Evolutionary conservation across 2,113 vertebrate species (phyloP).

Genomic region (Uropsilus gracilis): DNA sequence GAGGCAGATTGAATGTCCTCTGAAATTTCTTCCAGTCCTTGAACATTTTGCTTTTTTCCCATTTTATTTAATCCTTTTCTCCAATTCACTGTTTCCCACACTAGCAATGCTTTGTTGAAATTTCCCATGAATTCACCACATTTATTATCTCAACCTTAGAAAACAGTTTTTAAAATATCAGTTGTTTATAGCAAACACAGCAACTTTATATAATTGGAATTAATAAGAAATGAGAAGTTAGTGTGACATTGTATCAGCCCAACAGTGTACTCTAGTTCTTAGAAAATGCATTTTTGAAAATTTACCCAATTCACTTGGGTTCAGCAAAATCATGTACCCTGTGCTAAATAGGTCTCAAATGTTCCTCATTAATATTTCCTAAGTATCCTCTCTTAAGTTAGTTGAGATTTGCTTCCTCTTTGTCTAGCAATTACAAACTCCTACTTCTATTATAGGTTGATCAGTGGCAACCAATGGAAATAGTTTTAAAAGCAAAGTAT

Average conservation of each 20-base stretch:
- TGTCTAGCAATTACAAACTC: background rate
- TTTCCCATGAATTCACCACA: background rate
- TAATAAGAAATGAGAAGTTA: background rate
- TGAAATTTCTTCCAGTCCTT: background rate
- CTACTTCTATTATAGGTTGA: constrained; percentile 11
- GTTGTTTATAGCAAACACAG: background rate
- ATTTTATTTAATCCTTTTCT: background rate
- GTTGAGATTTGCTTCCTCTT: constrained; percentile 10
- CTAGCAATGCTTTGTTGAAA: background rate
- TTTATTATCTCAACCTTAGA: background rate
- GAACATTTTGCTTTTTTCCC: background rate
- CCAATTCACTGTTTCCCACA: background rate
- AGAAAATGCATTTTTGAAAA: constrained; percentile 34
- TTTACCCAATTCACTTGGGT: background rate
- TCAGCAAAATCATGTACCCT: background rate
- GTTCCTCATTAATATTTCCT: constrained; percentile 45
- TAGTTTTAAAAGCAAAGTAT: constrained; percentile 38
- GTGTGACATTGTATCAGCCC: background rate
- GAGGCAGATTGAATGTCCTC: background rate
- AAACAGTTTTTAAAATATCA: background rate
- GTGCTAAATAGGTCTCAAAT: background rate
- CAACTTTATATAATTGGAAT: background rate
- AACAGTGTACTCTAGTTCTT: background rate
- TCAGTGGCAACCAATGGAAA: constrained; percentile 29
- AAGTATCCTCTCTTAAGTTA: constrained; percentile 52